These are phyloP conservation scores for Ptychochromis oligacanthus DNA, from an alignment of 2,113 vertebrate genomes.

Conservation along the genomic window DNA sequence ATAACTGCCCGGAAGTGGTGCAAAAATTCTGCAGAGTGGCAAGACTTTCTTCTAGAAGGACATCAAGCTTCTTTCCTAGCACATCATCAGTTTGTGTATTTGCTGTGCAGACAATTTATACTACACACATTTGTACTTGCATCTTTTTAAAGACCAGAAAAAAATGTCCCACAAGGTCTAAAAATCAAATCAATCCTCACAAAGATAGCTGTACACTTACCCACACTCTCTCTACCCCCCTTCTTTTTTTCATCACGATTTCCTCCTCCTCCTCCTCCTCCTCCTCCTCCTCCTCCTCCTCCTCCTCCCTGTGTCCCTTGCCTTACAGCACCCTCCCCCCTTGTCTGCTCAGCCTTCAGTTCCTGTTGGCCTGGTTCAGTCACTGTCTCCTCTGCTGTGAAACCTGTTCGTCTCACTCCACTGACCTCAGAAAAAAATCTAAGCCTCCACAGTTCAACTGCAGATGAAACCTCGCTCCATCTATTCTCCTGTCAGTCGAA, in stretches of 20 bases:
- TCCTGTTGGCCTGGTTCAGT: constrained; percentile 26
- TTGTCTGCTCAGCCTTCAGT: background rate
- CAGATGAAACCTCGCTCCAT: background rate
- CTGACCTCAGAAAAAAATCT: background rate
- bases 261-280: background rate
- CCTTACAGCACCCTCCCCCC: background rate
- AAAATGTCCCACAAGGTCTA: background rate
- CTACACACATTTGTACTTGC: too few relatives aligned
- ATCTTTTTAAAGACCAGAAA: too few relatives aligned
- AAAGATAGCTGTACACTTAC: background rate
- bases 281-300: background rate
- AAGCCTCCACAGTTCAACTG: background rate
- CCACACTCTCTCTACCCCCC: background rate
- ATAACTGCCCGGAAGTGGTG: too few relatives aligned
- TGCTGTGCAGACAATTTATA: background rate
- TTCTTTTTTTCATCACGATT: background rate
- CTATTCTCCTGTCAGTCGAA: background rate
- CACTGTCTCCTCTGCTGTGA: constrained; percentile 24
- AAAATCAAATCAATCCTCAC: background rate
- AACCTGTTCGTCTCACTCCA: constrained; percentile 29
- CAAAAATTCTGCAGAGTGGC: too few relatives aligned
- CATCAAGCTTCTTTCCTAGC: background rate
- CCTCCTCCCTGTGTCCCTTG: background rate
- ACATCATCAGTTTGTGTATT: background rate
- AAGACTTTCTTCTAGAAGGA: background rate